A percentile compares a stretch with the other conserved stretches of the same genome.
These are phyloP conservation scores for Hirtodrosophila trivittata DNA, from an alignment of 2,888 invertebrate species.

Conservation along the genomic window DNA sequence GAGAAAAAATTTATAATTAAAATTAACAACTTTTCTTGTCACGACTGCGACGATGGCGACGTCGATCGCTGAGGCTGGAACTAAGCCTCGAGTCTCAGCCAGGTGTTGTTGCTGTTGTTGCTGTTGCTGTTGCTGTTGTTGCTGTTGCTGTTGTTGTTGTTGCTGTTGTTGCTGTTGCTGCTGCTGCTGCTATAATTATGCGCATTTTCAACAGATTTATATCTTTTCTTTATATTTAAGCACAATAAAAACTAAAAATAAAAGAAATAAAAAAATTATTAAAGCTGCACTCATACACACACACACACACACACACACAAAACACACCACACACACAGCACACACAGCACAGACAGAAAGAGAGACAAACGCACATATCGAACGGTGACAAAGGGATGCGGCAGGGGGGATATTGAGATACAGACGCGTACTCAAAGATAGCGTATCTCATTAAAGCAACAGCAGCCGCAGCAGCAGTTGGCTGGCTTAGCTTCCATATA, in stretches of 20 bases:
- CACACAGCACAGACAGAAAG: slow-evolving; percentile 2
- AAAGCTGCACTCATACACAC: slow-evolving; percentile 22
- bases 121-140: slow-evolving; percentile 31
- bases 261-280: slow-evolving; percentile 21
- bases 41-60: slow-evolving; percentile 55
- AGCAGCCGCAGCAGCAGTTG: slow-evolving; percentile 22
- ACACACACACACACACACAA: slow-evolving; percentile 16
- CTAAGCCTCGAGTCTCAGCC: slow-evolving; percentile 39
- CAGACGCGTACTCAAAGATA: slow-evolving; percentile 55
- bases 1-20: slow-evolving; percentile 64
- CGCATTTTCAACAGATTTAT: slow-evolving; percentile 77
- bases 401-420: slow-evolving; percentile 19
- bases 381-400: slow-evolving; percentile 13
- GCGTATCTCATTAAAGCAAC: slow-evolving; percentile 70
- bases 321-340: slow-evolving; percentile 8
- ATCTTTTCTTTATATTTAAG: slow-evolving; percentile 63
- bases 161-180: slow-evolving; percentile 35
- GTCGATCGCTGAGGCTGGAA: slow-evolving; percentile 32
- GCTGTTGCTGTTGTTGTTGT: slow-evolving; percentile 28
- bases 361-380: slow-evolving; percentile 45
- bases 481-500: slow-evolving; percentile 9
- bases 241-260: slow-evolving; percentile 61
- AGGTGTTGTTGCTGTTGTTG: slow-evolving; percentile 50
- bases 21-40: slow-evolving; percentile 80
- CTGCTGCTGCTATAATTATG: slow-evolving; percentile 56